Evolutionary conservation across 2,113 vertebrate genomes (phyloP).

Genomic region (Anhinga anhinga): DNA sequence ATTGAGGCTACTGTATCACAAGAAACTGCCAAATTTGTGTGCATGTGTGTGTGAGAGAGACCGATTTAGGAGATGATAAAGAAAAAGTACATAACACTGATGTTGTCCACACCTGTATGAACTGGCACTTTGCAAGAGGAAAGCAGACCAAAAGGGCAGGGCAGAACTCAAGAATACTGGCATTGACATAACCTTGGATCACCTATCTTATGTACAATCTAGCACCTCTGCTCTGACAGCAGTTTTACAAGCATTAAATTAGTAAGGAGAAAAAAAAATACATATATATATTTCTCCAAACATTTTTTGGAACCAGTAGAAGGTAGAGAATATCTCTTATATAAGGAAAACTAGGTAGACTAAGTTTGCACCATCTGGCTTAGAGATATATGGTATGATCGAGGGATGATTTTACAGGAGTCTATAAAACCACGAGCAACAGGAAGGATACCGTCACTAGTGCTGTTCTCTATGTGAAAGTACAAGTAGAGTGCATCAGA

Average conservation of each 20-base stretch:
- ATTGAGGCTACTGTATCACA: too few species aligned
- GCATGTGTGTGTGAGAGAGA: not conserved
- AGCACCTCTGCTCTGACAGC: not conserved
- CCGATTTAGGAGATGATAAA: rapidly evolving
- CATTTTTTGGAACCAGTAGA: not conserved
- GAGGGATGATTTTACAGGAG: not conserved
- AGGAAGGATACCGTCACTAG: not conserved
- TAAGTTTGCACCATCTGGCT: not conserved
- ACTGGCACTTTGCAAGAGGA: not conserved
- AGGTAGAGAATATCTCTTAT: not conserved
- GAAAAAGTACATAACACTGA: rapidly evolving
- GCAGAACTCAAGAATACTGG: not conserved
- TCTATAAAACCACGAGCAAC: not conserved
- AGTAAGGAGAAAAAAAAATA: not conserved
- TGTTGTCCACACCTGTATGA: not conserved
- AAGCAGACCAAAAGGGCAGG: not conserved
- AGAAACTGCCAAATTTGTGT: not conserved
- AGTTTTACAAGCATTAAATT: not conserved
- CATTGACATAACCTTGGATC: not conserved
- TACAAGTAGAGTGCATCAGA: not conserved
- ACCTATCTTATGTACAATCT: not conserved
- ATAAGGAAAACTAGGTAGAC: not conserved
- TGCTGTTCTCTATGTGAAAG: not conserved
- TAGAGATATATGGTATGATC: not conserved
- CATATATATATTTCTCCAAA: not conserved